phyloP scores from a whole-genome alignment of 64 coral and sea anemone species.

The Dendrophyllia cribrosa region DNA sequence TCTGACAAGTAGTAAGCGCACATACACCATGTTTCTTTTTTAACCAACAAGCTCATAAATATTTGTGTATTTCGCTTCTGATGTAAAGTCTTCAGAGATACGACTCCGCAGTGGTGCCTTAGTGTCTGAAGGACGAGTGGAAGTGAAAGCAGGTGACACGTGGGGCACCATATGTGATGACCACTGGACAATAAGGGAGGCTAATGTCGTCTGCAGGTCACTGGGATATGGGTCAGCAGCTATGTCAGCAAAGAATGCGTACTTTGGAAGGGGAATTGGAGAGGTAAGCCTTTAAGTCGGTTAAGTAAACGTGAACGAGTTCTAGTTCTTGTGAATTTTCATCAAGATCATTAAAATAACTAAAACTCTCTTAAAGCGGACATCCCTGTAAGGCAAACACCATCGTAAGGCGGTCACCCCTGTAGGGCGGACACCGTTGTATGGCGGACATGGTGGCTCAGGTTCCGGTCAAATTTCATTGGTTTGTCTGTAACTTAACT shows the following conservation, averaged over 20 bases:
- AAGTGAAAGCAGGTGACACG: conserved; percentile 2
- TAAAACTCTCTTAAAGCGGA: background rate
- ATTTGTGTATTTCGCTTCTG: background rate
- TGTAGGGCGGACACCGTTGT: too few relatives aligned
- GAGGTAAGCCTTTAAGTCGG: conserved; percentile 12
- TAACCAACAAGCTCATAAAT: too few relatives aligned
- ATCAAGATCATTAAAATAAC: too few relatives aligned
- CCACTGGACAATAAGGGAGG: conserved; percentile 56
- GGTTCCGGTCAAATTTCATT: too few relatives aligned
- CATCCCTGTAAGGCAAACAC: too few relatives aligned
- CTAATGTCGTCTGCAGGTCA: conserved; percentile 71
- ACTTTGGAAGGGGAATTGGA: conserved; percentile 56
- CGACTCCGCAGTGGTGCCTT: conserved; percentile 73
- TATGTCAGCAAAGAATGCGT: conserved; percentile 34
- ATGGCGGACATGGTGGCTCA: too few relatives aligned
- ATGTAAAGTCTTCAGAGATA: conserved; percentile 15
- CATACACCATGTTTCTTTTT: too few relatives aligned
- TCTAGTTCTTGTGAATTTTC: background rate
- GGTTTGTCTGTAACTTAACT: too few relatives aligned
- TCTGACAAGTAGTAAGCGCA: too few relatives aligned
- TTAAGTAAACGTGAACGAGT: too few relatives aligned
- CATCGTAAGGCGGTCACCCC: too few relatives aligned
- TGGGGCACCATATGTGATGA: conserved; percentile 87
- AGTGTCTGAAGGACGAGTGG: conserved; percentile 79
- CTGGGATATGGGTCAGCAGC: conserved; percentile 69